Evolutionary conservation across 2,888 invertebrate species (phyloP).

Genomic region (Drosophila affinis): DNA sequence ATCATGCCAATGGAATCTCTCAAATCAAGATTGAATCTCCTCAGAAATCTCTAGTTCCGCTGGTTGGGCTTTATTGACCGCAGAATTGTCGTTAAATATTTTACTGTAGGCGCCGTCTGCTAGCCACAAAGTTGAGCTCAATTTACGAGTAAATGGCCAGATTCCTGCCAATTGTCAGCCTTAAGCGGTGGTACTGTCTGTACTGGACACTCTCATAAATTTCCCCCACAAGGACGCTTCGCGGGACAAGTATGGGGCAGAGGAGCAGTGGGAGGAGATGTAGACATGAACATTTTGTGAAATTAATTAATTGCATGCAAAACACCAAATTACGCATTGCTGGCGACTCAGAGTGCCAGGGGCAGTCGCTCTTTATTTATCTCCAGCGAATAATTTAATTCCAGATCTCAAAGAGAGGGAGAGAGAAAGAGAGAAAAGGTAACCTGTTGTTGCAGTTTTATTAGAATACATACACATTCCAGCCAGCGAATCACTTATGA

Average conservation of each 20-base stretch:
- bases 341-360: slow-evolving; percentile 13
- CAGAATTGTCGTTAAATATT: slow-evolving; percentile 54
- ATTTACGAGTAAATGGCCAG: slow-evolving; percentile 11
- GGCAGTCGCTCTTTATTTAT: slow-evolving; percentile 40
- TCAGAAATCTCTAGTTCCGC: slow-evolving; percentile 16
- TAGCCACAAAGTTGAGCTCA: slow-evolving; percentile 19
- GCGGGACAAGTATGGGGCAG: too few species aligned
- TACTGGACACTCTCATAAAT: slow-evolving; percentile 11
- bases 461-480: slow-evolving; percentile 16
- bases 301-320: slow-evolving; percentile 63
- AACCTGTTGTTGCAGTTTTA: slow-evolving; percentile 43
- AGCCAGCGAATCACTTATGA: background rate
- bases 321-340: slow-evolving; percentile 74
- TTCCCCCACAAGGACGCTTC: slow-evolving; percentile 16
- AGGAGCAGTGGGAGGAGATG: background rate
- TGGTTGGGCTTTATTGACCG: slow-evolving; percentile 18
- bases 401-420: slow-evolving; percentile 4
- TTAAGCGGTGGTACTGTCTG: slow-evolving; percentile 34
- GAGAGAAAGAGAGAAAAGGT: slow-evolving; percentile 22
- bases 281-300: slow-evolving; percentile 14
- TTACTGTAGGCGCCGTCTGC: slow-evolving; percentile 37
- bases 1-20: slow-evolving; percentile 63
- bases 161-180: slow-evolving; percentile 50
- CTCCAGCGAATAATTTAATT: slow-evolving; percentile 40
- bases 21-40: background rate